phyloP scores from a whole-genome alignment of 2,797 vertebrate species.

The Anguilla megastoma region DNA sequence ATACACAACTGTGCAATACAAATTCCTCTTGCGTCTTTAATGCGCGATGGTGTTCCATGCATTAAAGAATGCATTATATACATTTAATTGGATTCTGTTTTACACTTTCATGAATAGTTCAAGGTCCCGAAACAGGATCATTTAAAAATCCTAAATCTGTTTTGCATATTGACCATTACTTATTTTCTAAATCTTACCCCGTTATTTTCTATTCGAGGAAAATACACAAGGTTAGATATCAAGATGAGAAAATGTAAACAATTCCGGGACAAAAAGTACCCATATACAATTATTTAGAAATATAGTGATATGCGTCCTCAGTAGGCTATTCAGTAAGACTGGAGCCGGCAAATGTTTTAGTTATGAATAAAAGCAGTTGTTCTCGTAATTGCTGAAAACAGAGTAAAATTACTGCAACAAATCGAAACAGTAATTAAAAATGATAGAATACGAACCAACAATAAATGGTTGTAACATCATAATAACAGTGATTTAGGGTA shows the following conservation, averaged over 20 bases:
- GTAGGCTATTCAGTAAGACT: background rate
- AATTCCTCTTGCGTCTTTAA: background rate
- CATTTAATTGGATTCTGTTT: conserved; percentile 10
- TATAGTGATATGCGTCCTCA: background rate
- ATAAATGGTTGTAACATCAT: background rate
- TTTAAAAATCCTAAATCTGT: background rate
- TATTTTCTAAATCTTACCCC: background rate
- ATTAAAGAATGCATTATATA: background rate
- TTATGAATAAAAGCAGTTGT: conserved; percentile 15
- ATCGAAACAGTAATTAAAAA: background rate
- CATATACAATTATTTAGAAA: background rate
- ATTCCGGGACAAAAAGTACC: background rate
- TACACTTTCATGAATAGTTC: background rate
- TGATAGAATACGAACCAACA: conserved; percentile 4
- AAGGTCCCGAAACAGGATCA: background rate
- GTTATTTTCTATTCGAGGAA: background rate
- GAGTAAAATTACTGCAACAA: conserved; percentile 1
- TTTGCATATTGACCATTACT: background rate
- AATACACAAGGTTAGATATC: background rate
- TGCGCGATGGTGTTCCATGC: background rate
- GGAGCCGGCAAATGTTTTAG: conserved; percentile 7
- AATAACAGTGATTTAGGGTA: conserved; percentile 7
- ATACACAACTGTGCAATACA: background rate
- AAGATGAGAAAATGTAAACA: conserved; percentile 9
- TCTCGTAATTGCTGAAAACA: conserved; percentile 15